A percentile compares a stretch with the other conserved stretches of the same genome.
phyloP scores from a whole-genome alignment of 2,888 invertebrate species.

The Nomada ferruginata region DNA sequence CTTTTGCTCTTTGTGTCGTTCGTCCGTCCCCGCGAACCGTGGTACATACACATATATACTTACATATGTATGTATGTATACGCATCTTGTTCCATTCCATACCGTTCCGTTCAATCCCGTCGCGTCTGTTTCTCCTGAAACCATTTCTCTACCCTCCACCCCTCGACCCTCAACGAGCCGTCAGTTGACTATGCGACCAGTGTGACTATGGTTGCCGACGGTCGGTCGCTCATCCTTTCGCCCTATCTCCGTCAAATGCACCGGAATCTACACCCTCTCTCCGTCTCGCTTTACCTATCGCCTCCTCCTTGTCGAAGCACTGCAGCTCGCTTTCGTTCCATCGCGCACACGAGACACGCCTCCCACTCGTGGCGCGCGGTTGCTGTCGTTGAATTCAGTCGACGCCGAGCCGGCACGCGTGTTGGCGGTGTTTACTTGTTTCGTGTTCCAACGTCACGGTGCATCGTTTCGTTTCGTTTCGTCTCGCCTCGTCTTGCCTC shows the following conservation, averaged over 20 bases:
- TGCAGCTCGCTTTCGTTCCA: conserved; percentile 45
- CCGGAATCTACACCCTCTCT: not conserved
- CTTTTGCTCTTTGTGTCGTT: conserved; percentile 49
- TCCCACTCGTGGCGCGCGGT: conserved; percentile 58
- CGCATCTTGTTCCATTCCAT: conserved; percentile 13
- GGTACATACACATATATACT: not conserved
- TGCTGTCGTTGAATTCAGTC: conserved; percentile 68
- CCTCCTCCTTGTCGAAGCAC: not conserved
- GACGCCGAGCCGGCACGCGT: conserved; percentile 74
- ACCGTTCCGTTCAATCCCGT: conserved; percentile 21
- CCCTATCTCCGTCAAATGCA: conserved; percentile 8
- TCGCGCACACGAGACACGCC: conserved; percentile 61
- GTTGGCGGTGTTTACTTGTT: conserved; percentile 44
- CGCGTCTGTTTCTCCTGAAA: conserved; percentile 26
- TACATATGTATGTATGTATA: not conserved
- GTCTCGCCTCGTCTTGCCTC: not conserved
- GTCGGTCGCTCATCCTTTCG: conserved; percentile 43
- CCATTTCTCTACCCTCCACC: conserved; percentile 18
- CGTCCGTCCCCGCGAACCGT: conserved; percentile 30
- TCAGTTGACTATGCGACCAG: conserved; percentile 34
- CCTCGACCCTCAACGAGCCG: conserved; percentile 29
- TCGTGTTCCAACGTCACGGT: conserved; percentile 3
- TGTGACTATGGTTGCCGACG: conserved; percentile 40
- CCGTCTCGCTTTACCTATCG: conserved; percentile 8
- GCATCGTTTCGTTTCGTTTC: not conserved